These are phyloP conservation scores for Bombus sibiricus DNA, from an alignment of 1,140 invertebrate species.

Conservation along the genomic window DNA sequence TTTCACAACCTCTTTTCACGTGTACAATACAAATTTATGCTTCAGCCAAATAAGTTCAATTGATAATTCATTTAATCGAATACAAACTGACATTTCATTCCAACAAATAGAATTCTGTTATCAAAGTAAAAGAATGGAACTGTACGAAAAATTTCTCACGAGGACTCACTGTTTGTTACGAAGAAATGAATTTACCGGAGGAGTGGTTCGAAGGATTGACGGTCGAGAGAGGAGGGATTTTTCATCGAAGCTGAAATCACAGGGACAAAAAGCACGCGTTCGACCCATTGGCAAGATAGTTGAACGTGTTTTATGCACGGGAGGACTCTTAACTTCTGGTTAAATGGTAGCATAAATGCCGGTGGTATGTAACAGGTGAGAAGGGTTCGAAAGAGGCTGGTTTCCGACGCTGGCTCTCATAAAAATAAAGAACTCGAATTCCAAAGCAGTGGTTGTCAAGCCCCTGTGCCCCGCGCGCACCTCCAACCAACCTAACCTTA, in stretches of 20 bases:
- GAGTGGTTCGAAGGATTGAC: neutral
- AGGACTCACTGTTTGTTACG: neutral
- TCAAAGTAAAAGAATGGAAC: neutral
- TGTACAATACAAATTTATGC: neutral
- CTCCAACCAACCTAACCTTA: conserved; percentile 37
- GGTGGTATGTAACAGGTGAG: conserved; percentile 73
- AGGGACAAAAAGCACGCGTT: conserved; percentile 8
- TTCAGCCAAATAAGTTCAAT: neutral
- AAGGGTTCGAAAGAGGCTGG: conserved; percentile 68
- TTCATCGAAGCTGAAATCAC: conserved; percentile 8
- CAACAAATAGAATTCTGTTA: neutral
- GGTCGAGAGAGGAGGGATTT: neutral
- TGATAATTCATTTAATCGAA: neutral
- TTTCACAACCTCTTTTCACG: neutral
- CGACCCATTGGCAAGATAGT: conserved; percentile 23
- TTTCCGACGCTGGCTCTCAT: conserved; percentile 68
- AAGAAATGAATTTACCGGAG: neutral
- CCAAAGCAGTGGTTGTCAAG: conserved; percentile 76
- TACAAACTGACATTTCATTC: neutral
- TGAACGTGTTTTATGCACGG: conserved; percentile 54
- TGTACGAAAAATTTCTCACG: neutral
- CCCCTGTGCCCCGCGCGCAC: conserved; percentile 22
- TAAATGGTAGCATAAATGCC: conserved; percentile 65
- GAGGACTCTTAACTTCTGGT: conserved; percentile 61
- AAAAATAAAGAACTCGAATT: conserved; percentile 78